Percentiles rank a stretch among this genome's conserved stretches.
These are phyloP conservation scores for Halictus ligatus DNA, from an alignment of 2,888 invertebrate species.

Conservation along the genomic window DNA sequence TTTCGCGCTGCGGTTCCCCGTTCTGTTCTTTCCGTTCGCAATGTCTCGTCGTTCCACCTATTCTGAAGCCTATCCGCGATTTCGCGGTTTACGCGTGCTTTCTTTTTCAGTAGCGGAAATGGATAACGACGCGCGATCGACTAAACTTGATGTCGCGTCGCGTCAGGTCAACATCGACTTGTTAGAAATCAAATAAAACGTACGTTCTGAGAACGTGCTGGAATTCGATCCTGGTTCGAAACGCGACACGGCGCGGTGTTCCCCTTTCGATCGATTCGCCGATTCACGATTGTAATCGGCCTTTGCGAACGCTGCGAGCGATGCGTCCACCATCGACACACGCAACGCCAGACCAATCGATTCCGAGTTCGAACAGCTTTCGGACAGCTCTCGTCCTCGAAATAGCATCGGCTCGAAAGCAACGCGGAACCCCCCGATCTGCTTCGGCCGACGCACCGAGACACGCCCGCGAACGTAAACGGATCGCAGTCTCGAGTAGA, in stretches of 20 bases:
- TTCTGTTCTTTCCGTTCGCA: not conserved
- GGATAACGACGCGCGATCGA: not conserved
- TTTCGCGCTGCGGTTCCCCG: not conserved
- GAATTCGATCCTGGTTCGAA: not conserved
- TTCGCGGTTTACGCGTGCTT: not conserved
- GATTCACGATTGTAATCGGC: not conserved
- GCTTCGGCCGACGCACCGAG: not conserved
- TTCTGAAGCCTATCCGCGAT: not conserved
- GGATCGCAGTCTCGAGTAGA: not conserved
- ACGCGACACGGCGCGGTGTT: too few relatives aligned
- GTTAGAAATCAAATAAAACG: not conserved
- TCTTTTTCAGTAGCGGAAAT: not conserved
- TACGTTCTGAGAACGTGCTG: not conserved
- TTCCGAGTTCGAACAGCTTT: not conserved
- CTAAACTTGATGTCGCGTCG: not conserved
- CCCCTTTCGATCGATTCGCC: not conserved
- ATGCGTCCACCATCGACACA: too few relatives aligned
- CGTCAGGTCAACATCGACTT: not conserved
- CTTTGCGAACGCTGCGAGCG: not conserved
- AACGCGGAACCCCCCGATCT: conserved; percentile 16
- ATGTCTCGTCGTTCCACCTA: not conserved
- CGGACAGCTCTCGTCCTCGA: not conserved
- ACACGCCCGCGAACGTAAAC: not conserved
- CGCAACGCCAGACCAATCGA: not conserved
- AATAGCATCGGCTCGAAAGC: not conserved